Conservation (phyloP, 2,797 vertebrate genomes). For the Acomys russatus region DNA sequence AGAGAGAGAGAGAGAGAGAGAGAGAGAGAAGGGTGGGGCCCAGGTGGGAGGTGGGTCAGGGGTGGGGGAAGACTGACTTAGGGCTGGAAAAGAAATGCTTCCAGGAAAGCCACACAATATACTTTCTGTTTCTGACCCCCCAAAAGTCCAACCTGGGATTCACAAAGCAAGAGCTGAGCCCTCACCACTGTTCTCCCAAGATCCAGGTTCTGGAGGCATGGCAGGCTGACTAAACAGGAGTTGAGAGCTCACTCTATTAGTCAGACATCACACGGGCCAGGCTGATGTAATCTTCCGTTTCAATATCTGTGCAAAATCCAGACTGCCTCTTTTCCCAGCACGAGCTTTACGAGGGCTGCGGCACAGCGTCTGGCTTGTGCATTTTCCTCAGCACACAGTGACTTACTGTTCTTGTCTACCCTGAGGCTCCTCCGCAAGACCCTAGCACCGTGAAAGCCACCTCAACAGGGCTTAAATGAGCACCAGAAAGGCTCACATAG, state of each 20-base stretch:
- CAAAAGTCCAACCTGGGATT: neutral
- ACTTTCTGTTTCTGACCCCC: neutral
- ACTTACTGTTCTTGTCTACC: neutral
- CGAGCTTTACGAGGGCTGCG: neutral
- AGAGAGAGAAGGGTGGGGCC: too few relatives aligned
- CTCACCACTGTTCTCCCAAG: neutral
- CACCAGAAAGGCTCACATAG: neutral
- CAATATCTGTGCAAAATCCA: neutral
- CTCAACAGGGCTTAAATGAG: neutral
- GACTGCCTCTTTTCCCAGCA: neutral
- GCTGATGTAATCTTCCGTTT: neutral
- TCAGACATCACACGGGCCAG: neutral
- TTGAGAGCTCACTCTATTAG: neutral
- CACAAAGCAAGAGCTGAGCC: neutral
- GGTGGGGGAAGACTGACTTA: neutral
- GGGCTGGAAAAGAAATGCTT: neutral
- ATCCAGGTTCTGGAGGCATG: neutral
- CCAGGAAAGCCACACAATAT: neutral
- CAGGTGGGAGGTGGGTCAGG: too few relatives aligned
- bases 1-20: too few relatives aligned
- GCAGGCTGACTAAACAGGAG: neutral
- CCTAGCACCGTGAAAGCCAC: neutral
- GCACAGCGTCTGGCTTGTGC: too few relatives aligned
- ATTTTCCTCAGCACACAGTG: fast-evolving
- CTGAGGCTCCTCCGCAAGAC: neutral